Percentiles rank a stretch among this genome's conserved stretches.
Conservation (phyloP, 2,797 vertebrate genomes). For the Pseudochaenichthys georgianus region DNA sequence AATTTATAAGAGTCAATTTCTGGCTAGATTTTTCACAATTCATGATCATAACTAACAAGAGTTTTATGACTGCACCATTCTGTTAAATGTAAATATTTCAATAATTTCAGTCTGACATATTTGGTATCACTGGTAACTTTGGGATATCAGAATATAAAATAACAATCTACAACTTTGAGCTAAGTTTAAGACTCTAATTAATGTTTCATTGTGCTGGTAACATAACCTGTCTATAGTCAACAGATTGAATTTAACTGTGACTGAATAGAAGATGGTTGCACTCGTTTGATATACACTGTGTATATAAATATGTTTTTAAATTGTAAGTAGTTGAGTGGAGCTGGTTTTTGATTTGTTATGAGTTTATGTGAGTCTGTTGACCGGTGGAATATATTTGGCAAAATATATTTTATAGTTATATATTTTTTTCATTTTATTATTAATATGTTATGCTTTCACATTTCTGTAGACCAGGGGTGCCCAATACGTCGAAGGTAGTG, state of each 20-base stretch:
- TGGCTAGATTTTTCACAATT: not conserved
- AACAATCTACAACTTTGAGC: not conserved
- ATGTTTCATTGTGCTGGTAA: not conserved
- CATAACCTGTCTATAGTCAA: not conserved
- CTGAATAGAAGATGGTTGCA: not conserved
- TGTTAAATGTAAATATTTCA: not conserved
- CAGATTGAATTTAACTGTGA: not conserved
- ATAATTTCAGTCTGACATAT: not conserved
- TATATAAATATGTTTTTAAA: not conserved
- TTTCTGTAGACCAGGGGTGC: not conserved
- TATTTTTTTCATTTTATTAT: not conserved
- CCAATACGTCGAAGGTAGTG: no score
- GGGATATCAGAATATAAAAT: not conserved
- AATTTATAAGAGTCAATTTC: not conserved
- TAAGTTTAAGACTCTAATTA: not conserved
- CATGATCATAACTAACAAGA: not conserved
- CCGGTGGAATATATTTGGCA: not conserved
- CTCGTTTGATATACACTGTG: not conserved
- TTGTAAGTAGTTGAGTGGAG: not conserved
- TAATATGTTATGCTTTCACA: conserved; percentile 1
- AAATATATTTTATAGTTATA: not conserved
- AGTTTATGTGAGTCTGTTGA: not conserved
- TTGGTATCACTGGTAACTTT: not conserved
- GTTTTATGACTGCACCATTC: not conserved
- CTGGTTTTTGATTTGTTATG: not conserved